Evolutionary conservation across 1,140 invertebrate species (phyloP).

Genomic region (Apis florea): DNA sequence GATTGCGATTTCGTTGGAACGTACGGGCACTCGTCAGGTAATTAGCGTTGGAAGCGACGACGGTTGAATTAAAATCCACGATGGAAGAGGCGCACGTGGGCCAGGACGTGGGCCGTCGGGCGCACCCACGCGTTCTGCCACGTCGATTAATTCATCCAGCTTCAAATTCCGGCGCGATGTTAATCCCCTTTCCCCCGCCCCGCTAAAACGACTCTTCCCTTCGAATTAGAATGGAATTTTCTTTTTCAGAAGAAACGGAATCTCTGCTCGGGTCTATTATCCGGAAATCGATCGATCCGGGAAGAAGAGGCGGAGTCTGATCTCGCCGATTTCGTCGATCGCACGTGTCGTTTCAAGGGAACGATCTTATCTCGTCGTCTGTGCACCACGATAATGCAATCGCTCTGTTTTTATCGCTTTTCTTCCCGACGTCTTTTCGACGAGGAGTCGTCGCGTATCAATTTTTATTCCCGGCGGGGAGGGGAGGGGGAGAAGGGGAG

Average conservation of each 20-base stretch:
- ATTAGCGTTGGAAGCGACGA: slow-evolving; percentile 57
- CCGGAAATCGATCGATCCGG: too few species aligned
- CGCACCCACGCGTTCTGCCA: slow-evolving; percentile 24
- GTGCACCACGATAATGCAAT: neutral
- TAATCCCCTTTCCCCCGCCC: neutral
- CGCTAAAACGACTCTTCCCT: slow-evolving; percentile 29
- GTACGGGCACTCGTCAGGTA: slow-evolving; percentile 34
- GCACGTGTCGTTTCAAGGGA: neutral
- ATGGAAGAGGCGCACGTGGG: slow-evolving; percentile 58
- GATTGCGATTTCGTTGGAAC: slow-evolving; percentile 48
- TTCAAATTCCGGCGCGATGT: slow-evolving; percentile 32
- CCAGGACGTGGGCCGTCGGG: slow-evolving; percentile 45
- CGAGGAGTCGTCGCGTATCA: slow-evolving; percentile 27
- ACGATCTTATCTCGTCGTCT: slow-evolving; percentile 14
- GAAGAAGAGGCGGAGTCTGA: too few species aligned
- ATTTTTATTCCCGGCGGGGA: neutral
- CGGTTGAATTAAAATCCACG: slow-evolving; percentile 47
- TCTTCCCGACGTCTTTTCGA: too few species aligned
- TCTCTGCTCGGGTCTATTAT: too few species aligned
- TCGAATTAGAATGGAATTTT: too few species aligned
- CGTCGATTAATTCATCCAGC: slow-evolving; percentile 53
- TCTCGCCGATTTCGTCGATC: neutral
- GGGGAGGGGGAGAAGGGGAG: too few species aligned
- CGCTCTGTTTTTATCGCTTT: slow-evolving; percentile 9
- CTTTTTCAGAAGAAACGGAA: too few species aligned